Percentiles rank a stretch among this genome's conserved stretches.
Evolutionary conservation across 2,113 vertebrate species (phyloP).

Genomic region (Lontra canadensis): DNA sequence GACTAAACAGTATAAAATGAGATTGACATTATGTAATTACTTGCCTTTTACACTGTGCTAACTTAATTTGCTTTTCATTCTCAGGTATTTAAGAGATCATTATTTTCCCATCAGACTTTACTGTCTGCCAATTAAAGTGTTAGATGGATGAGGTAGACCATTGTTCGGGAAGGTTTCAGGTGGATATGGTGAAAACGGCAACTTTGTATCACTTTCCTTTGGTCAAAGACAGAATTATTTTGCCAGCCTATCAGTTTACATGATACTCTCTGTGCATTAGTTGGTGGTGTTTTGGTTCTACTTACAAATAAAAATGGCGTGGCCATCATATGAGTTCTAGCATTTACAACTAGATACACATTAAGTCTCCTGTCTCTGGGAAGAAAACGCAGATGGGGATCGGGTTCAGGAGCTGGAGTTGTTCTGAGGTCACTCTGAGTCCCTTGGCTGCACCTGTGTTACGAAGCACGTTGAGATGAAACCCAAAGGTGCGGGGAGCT

Average conservation of each 20-base stretch:
- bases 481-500: not conserved
- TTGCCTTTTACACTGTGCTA: constrained; percentile 85
- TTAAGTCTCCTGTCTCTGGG: not conserved
- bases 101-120: constrained; percentile 86
- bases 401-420: not conserved
- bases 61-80: constrained; percentile 89
- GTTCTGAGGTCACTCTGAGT: not conserved
- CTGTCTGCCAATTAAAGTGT: constrained; percentile 84
- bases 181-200: constrained; percentile 69
- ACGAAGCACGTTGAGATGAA: not conserved
- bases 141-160: constrained; percentile 81
- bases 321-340: constrained; percentile 9
- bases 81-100: constrained; percentile 86
- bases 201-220: constrained; percentile 59
- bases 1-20: constrained; percentile 80
- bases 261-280: constrained; percentile 36
- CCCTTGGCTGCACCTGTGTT: not conserved
- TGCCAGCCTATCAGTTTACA: constrained; percentile 15
- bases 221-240: constrained; percentile 42
- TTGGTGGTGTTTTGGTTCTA: not conserved
- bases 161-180: constrained; percentile 75
- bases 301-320: constrained; percentile 62
- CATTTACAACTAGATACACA: not conserved
- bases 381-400: not conserved
- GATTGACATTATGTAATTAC: constrained; percentile 87